These are phyloP conservation scores for Cherax quadricarinatus DNA, from an alignment of 1,140 invertebrate species.

Conservation along the genomic window DNA sequence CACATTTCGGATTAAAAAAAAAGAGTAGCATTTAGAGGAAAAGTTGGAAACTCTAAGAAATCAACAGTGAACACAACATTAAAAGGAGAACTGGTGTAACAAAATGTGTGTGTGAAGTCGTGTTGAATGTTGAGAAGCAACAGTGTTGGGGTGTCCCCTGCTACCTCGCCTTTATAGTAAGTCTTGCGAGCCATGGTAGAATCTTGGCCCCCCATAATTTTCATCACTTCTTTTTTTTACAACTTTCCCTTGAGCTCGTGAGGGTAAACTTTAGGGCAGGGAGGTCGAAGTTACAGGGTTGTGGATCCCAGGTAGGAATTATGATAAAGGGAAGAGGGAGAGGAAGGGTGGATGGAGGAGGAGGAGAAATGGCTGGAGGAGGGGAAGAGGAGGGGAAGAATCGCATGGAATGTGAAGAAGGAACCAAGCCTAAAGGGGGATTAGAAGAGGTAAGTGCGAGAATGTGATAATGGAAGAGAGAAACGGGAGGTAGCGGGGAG, in stretches of 20 bases:
- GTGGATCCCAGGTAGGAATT: conserved; percentile 16
- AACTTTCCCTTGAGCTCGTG: conserved; percentile 16
- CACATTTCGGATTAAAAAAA: no score
- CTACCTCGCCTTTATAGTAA: background rate
- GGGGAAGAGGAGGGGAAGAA: background rate
- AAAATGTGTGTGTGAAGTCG: no score
- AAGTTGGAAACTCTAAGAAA: no score
- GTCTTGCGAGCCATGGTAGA: background rate
- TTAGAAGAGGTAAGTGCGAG: background rate
- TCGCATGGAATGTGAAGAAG: background rate
- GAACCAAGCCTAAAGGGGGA: no score
- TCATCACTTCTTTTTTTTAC: conserved; percentile 15
- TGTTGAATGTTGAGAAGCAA: no score
- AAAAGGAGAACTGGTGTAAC: no score
- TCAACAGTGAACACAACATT: no score
- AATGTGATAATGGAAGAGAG: background rate
- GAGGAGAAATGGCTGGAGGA: background rate
- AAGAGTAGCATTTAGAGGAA: no score
- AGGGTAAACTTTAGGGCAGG: conserved; percentile 1
- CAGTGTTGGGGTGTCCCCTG: background rate
- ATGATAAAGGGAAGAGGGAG: background rate
- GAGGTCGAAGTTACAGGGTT: background rate
- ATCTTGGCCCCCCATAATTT: background rate
- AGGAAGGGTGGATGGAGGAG: background rate
- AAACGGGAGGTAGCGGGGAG: background rate